phyloP scores from a whole-genome alignment of 2,888 invertebrate species.

The Tetrapedia diversipes region DNA sequence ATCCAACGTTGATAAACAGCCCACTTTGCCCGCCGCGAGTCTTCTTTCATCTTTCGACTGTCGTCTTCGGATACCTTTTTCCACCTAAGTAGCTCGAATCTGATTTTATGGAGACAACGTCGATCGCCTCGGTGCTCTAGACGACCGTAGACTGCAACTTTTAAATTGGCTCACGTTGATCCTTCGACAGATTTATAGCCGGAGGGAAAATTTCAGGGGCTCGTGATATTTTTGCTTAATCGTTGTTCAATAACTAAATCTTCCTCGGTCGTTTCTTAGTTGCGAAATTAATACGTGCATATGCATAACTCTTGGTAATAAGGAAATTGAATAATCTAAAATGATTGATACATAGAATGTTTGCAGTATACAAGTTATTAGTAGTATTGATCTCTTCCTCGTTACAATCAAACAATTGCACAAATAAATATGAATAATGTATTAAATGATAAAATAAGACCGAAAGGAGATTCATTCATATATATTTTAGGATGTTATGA shows the following conservation, averaged over 20 bases:
- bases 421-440: no score
- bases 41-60: not conserved
- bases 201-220: not conserved
- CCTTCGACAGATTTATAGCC: not conserved
- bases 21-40: not conserved
- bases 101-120: slow-evolving; percentile 13
- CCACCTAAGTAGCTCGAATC: not conserved
- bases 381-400: no score
- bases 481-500: no score
- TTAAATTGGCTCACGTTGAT: slow-evolving; percentile 3
- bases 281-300: not conserved
- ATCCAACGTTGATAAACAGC: slow-evolving; percentile 36
- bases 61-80: not conserved
- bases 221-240: not conserved
- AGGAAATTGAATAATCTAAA: no score
- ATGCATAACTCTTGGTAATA: no score
- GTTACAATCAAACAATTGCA: no score
- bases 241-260: not conserved
- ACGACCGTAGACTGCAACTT: slow-evolving; percentile 1
- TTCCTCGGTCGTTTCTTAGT: not conserved
- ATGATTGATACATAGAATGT: no score
- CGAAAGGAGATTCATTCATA: no score
- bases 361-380: no score
- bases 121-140: not conserved
- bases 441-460: no score